Percentiles rank a stretch among this genome's conserved stretches.
Conservation (phyloP, 2,888 invertebrate genomes). For the Agonum fuliginosum region DNA sequence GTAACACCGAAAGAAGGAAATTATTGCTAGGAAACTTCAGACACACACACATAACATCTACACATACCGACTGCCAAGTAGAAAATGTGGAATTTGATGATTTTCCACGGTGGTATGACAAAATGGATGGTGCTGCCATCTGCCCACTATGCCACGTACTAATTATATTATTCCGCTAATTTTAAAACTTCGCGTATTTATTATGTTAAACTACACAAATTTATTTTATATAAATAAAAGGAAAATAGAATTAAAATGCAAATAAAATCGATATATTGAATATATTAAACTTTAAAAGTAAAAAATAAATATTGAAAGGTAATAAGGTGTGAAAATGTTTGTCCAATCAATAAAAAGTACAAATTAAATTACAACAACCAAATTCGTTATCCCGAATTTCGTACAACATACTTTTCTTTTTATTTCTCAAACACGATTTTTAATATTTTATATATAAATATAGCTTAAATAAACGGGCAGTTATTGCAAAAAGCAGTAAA, state of each 20-base stretch:
- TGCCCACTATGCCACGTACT: conserved; percentile 8
- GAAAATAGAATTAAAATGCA: conserved; percentile 3
- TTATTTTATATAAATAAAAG: too few relatives aligned
- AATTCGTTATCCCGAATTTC: conserved; percentile 37
- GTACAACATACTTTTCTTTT: conserved; percentile 42
- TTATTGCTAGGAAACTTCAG: conserved; percentile 50
- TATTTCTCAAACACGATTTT: conserved; percentile 45
- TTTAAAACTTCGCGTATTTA: conserved; percentile 10
- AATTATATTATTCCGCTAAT: conserved; percentile 3
- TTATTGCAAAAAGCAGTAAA: conserved; percentile 51
- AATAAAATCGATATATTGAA: neutral
- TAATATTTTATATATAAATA: conserved; percentile 52
- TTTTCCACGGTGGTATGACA: conserved; percentile 43
- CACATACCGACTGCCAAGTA: conserved; percentile 73
- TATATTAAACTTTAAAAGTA: neutral
- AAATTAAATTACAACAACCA: conserved; percentile 42
- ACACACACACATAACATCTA: conserved; percentile 65
- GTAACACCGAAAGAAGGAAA: conserved; percentile 66
- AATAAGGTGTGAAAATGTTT: conserved; percentile 12
- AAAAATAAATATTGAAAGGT: neutral
- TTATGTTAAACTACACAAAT: too few relatives aligned
- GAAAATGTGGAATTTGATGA: conserved; percentile 68
- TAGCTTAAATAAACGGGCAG: conserved; percentile 51
- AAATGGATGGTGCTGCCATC: conserved; percentile 25
- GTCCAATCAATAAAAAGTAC: conserved; percentile 10